A percentile compares a stretch with the other conserved stretches of the same genome.
Evolutionary conservation across 1,140 invertebrate species (phyloP).

Genomic region (Hirudo medicinalis): DNA sequence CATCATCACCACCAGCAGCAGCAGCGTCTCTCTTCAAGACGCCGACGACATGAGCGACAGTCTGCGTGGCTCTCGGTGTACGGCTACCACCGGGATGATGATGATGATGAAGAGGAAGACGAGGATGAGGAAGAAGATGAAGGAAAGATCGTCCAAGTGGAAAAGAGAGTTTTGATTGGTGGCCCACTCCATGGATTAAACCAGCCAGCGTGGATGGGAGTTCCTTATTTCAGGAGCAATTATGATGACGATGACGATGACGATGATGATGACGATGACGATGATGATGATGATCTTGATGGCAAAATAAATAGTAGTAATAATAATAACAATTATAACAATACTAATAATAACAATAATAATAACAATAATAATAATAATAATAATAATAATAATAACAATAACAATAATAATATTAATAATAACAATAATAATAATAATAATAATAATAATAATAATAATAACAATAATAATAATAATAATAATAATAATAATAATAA

Average conservation of each 20-base stretch:
- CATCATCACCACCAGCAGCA: background rate
- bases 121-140: too few species aligned
- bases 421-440: background rate
- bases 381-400: background rate
- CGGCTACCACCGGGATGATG: too few species aligned
- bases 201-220: too few species aligned
- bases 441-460: background rate
- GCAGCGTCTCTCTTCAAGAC: background rate
- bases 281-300: too few species aligned
- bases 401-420: background rate
- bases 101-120: too few species aligned
- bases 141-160: too few species aligned
- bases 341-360: background rate
- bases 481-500: background rate
- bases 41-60: too few species aligned
- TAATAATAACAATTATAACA: background rate
- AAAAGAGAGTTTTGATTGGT: too few species aligned
- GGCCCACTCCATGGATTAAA: too few species aligned
- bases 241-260: background rate
- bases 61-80: too few species aligned
- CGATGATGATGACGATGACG: background rate
- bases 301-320: background rate
- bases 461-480: background rate
- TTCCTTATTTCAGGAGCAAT: background rate
- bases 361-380: constrained; percentile 3